Percentiles rank a stretch among this genome's conserved stretches.
Conservation (phyloP, 1,140 invertebrate genomes). For the Bombus waltoni region DNA sequence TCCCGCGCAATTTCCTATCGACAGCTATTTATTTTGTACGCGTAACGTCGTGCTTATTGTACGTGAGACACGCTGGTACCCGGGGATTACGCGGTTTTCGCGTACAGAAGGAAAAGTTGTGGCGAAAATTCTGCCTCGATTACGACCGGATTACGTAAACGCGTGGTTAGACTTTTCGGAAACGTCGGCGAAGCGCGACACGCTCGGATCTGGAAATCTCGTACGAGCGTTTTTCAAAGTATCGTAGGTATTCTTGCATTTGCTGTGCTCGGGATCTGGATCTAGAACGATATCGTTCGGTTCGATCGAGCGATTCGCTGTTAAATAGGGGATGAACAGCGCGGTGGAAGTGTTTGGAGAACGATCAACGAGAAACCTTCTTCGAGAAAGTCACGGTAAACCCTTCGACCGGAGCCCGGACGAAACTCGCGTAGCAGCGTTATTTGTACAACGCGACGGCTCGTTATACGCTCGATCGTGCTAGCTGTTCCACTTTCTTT, state of each 20-base stretch:
- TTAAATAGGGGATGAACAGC: not conserved
- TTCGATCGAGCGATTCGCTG: no score
- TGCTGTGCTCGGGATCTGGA: not conserved
- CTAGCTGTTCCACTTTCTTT: not conserved
- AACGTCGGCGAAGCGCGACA: not conserved
- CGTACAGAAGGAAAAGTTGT: slow-evolving; percentile 16
- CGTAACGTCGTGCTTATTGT: slow-evolving; percentile 63
- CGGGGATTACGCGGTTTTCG: slow-evolving; percentile 69
- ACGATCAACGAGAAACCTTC: not conserved
- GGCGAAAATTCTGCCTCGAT: slow-evolving; percentile 41
- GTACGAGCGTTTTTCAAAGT: not conserved
- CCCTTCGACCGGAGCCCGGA: not conserved
- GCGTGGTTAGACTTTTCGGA: not conserved
- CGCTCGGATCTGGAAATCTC: not conserved
- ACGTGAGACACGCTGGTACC: slow-evolving; percentile 68
- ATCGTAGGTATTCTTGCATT: no score
- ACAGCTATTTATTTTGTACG: slow-evolving; percentile 54
- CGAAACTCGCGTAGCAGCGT: not conserved
- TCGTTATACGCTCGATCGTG: not conserved
- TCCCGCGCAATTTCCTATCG: slow-evolving; percentile 36
- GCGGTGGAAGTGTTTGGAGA: not conserved
- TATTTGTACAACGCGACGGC: not conserved
- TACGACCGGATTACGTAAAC: slow-evolving; percentile 48
- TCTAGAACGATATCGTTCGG: not conserved
- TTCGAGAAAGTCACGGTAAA: not conserved